A percentile compares a stretch with the other conserved stretches of the same genome.
Conservation (phyloP, 2,797 vertebrate genomes). For the Muscicapa striata region DNA sequence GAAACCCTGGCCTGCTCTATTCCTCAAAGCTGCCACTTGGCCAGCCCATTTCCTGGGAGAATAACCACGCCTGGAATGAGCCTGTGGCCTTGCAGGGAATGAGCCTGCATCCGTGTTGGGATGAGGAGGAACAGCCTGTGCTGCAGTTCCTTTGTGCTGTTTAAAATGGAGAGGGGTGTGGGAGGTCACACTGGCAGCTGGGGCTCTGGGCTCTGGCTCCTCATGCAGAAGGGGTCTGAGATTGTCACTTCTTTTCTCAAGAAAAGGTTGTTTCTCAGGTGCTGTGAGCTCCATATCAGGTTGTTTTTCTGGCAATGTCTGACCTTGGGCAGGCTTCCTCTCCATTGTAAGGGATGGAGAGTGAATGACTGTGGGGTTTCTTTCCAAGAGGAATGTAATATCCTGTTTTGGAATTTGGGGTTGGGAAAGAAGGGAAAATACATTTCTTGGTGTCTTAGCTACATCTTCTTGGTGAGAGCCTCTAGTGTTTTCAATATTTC, state of each 20-base stretch:
- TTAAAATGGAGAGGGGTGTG: background rate
- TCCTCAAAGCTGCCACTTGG: background rate
- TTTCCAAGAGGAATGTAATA: background rate
- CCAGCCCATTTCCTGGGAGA: background rate
- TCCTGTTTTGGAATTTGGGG: background rate
- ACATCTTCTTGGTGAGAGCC: background rate
- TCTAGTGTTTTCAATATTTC: background rate
- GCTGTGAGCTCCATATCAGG: background rate
- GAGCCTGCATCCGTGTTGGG: background rate
- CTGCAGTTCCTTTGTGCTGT: background rate
- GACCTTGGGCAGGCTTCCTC: background rate
- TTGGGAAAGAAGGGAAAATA: background rate
- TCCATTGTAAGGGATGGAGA: background rate
- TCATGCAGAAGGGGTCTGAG: background rate
- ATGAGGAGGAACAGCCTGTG: background rate
- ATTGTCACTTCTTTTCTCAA: background rate
- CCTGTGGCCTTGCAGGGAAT: background rate
- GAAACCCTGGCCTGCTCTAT: slow-evolving; percentile 29
- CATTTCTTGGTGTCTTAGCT: background rate
- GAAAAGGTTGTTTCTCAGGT: background rate
- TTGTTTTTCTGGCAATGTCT: background rate
- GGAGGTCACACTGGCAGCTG: background rate
- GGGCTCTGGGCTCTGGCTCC: background rate
- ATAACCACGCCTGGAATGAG: background rate
- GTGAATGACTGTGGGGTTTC: background rate